Conservation (phyloP, 2,113 vertebrate genomes). For the Cebidichthys violaceus region DNA sequence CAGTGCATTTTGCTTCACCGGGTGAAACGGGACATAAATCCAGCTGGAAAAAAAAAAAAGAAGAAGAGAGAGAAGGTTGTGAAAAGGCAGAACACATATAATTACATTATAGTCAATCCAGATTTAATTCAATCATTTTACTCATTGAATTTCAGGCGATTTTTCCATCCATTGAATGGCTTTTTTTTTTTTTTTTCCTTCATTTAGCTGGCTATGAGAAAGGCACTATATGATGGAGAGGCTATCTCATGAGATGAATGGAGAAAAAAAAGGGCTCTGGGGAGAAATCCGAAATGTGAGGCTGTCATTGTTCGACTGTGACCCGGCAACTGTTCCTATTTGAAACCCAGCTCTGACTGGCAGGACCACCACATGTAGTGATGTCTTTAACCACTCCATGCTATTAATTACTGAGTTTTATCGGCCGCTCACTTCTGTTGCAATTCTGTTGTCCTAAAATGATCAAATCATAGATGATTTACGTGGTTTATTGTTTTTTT, state of each 20-base stretch:
- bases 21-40: constrained; percentile 15
- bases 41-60: not conserved
- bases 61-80: not conserved
- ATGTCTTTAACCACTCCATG: not conserved
- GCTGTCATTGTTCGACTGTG: constrained; percentile 31
- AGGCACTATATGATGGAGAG: constrained; percentile 34
- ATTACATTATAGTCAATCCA: constrained; percentile 21
- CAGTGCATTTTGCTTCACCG: constrained; percentile 9
- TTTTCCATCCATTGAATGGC: constrained; percentile 40
- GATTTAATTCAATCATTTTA: constrained; percentile 41
- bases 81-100: not conserved
- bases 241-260: constrained; percentile 45
- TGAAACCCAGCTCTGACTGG: constrained; percentile 1
- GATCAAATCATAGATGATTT: not conserved
- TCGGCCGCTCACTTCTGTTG: not conserved
- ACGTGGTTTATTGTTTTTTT: not conserved
- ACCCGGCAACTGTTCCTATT: constrained; percentile 7
- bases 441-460: not conserved
- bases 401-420: not conserved
- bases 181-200: too few species aligned
- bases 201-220: constrained; percentile 51
- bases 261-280: constrained; percentile 52
- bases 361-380: constrained; percentile 1
- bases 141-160: constrained; percentile 38
- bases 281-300: constrained; percentile 48